A percentile compares a stretch with the other conserved stretches of the same genome.
Evolutionary conservation across 2,888 invertebrate genomes (phyloP).

Genomic region (Ophraella communa): DNA sequence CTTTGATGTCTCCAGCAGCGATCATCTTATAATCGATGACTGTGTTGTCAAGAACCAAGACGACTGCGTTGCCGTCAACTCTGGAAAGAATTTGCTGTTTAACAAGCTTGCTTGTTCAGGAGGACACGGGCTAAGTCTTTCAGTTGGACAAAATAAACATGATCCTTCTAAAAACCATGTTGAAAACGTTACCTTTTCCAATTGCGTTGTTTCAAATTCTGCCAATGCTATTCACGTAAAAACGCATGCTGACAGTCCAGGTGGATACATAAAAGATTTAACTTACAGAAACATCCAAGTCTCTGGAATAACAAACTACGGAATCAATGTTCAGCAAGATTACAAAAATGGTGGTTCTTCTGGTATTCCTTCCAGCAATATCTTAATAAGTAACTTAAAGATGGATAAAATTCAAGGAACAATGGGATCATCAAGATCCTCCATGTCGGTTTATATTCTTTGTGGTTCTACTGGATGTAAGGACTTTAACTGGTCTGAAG

Average conservation of each 20-base stretch:
- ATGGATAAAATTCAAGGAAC: conserved; percentile 11
- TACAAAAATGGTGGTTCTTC: conserved; percentile 23
- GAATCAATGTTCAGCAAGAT: conserved; percentile 22
- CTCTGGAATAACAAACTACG: conserved; percentile 28
- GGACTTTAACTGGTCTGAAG: conserved; percentile 31
- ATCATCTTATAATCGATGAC: conserved; percentile 22
- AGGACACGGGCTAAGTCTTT: conserved; percentile 38
- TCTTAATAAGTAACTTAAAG: conserved; percentile 6
- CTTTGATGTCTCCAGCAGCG: conserved; percentile 32
- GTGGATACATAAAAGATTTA: conserved; percentile 29
- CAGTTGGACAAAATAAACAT: conserved; percentile 32
- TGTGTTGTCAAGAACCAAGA: conserved; percentile 37
- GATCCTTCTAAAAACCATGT: conserved; percentile 26
- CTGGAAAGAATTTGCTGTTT: conserved; percentile 32
- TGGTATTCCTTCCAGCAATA: conserved; percentile 6
- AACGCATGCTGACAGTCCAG: conserved; percentile 35
- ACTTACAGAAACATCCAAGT: conserved; percentile 34
- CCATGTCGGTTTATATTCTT: conserved; percentile 30
- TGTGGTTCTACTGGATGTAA: conserved; percentile 36
- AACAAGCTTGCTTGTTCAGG: conserved; percentile 33
- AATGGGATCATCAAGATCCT: neutral
- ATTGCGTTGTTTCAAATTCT: conserved; percentile 26
- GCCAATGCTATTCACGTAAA: conserved; percentile 39
- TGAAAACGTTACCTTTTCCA: no score
- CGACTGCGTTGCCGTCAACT: no score